Conservation (phyloP, 2,113 vertebrate species). For the Sander vitreus region DNA sequence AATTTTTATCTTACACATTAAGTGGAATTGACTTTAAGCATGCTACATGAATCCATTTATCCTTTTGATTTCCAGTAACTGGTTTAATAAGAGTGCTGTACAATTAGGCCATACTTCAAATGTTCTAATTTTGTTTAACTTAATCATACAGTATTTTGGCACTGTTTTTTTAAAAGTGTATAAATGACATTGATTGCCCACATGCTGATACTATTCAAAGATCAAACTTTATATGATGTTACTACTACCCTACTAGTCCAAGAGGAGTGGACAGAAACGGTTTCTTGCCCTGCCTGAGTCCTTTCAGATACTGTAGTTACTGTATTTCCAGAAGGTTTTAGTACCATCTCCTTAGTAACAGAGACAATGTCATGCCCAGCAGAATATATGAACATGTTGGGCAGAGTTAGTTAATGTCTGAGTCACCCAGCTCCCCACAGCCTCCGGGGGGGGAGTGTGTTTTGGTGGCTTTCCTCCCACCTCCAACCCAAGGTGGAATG, state of each 20-base stretch:
- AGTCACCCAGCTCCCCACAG: constrained; percentile 58
- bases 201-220: neutral
- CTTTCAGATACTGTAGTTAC: constrained; percentile 19
- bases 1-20: no score
- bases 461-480: constrained; percentile 50
- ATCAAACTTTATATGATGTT: neutral
- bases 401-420: constrained; percentile 66
- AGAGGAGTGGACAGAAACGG: neutral
- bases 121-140: neutral
- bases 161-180: no score
- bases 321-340: constrained; percentile 30
- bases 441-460: constrained; percentile 8
- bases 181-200: neutral
- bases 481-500: constrained; percentile 47
- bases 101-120: neutral
- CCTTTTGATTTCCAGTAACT: neutral
- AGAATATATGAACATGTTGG: constrained; percentile 59
- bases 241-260: neutral
- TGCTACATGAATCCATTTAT: neutral
- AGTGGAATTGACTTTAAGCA: neutral
- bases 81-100: neutral
- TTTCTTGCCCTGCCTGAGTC: neutral
- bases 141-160: neutral
- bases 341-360: constrained; percentile 63
- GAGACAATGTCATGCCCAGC: constrained; percentile 44